Evolutionary conservation across 2,113 vertebrate species (phyloP).

Genomic region (Dipodomys merriami): DNA sequence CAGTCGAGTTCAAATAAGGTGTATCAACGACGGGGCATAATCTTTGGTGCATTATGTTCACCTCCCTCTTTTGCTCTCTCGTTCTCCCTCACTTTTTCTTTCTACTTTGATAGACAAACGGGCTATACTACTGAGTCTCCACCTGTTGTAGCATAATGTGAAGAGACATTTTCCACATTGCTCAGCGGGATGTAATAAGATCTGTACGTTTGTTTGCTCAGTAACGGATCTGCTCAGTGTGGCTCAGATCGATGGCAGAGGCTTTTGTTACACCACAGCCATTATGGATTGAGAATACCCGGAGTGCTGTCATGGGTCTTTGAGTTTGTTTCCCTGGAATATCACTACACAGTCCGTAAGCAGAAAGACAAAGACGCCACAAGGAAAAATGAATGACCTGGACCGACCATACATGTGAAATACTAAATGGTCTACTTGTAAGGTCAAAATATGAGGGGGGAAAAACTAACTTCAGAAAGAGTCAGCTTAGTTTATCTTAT

Average conservation of each 20-base stretch:
- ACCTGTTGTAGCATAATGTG: not conserved
- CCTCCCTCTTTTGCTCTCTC: too few species aligned
- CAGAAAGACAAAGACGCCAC: not conserved
- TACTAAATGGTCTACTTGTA: not conserved
- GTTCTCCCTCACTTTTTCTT: too few species aligned
- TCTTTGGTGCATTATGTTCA: too few species aligned
- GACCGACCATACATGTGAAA: not conserved
- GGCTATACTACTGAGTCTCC: not conserved
- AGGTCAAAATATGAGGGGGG: not conserved
- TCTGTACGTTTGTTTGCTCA: too few species aligned
- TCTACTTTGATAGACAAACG: not conserved
- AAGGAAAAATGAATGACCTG: not conserved
- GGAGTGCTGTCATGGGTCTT: not conserved
- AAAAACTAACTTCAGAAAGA: not conserved
- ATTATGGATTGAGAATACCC: not conserved
- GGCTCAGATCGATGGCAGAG: not conserved
- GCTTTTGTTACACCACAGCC: not conserved
- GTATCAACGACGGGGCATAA: not conserved
- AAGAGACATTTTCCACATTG: not conserved
- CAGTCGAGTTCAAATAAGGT: not conserved
- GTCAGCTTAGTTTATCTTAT: not conserved
- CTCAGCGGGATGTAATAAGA: too few species aligned
- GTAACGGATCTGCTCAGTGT: not conserved
- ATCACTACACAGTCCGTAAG: not conserved
- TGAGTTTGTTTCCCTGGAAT: not conserved